Base-by-base conservation (phyloP, 2,797 vertebrate genomes). In the Anableps anableps region DNA sequence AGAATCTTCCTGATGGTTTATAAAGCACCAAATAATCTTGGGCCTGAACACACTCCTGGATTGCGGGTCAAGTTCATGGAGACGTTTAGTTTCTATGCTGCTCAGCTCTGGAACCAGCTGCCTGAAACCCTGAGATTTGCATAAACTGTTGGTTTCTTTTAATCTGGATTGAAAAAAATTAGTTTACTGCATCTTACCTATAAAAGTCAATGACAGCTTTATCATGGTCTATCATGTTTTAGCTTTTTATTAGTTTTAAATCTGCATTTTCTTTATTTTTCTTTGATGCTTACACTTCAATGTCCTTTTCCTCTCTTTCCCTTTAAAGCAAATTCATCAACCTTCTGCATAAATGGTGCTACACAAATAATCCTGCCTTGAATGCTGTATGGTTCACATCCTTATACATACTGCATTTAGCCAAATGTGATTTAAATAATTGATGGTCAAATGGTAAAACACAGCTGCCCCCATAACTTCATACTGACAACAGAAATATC, bases 401-500 rank as follows among this genome's bases (percentile, higher is more conserved):
- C 13, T 43, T 70, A 43, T n/a, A 26, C 23, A 43, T 43, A 23
- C 64, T 66, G 36, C 66, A 26, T 43, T 70, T 23, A 70, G 38
- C 23, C 14, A 43, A n/a, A n/a, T n/a, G 38, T 16, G 5, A 38
- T 41, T 68, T 38, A 38, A 70, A 43, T 43, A 38, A 43, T 70
- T 43, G 66, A 43, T 43, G 26, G 34, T 36, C 17, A 21, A 9
- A 36, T 36, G 62, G 31, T 66, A 70, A 68, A 72, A 66, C 38
- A 45, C 74, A 26, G 72, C 79, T 76, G 74, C 77, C 53, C 45
- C 83, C 74, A 72, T 81, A 34, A 71, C 38, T 79, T 83, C 47
- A 83, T 70, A 83, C 74, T 36, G 8, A 72, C n/a, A 74, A 78
- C 55, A 77, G 84, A 89, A 87, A 88, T 88, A 87, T 75, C 73